These are phyloP conservation scores for Axinella damicornis DNA, from an alignment of 37 sponge, comb jelly and placozoan species.

Conservation along the genomic window DNA sequence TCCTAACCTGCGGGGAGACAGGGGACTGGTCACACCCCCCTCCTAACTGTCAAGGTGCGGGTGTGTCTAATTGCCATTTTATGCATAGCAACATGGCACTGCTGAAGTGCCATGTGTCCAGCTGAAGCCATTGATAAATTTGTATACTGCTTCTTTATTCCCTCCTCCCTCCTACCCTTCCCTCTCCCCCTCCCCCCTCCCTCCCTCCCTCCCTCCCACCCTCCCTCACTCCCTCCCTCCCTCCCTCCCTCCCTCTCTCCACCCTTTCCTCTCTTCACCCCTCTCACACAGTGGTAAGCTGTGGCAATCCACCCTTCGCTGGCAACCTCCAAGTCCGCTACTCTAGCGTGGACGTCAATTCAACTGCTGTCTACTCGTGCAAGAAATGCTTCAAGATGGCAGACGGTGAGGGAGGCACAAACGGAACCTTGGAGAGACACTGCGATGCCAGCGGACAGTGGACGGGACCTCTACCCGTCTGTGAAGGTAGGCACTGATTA, in stretches of 20 bases:
- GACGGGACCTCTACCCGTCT: constrained; percentile 12
- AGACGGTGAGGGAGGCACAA: too few relatives aligned
- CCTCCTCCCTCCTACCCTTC: background rate
- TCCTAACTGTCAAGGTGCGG: constrained; percentile 15
- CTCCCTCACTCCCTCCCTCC: background rate
- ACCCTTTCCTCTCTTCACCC: background rate
- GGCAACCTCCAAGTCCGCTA: constrained; percentile 1
- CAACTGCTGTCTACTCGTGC: constrained; percentile 3
- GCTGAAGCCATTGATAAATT: too few relatives aligned
- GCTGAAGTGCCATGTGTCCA: too few relatives aligned
- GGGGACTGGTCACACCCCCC: constrained; percentile 19
- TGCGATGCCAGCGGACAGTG: constrained; percentile 1
- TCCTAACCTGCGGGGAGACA: constrained; percentile 8
- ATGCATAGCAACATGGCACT: too few relatives aligned
- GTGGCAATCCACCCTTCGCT: background rate
- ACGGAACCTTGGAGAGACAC: background rate
- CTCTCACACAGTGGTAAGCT: background rate
- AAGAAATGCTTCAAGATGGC: background rate
- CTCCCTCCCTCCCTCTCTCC: background rate
- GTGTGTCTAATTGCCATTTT: too few relatives aligned
- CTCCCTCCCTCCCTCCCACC: background rate
- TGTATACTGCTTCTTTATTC: too few relatives aligned
- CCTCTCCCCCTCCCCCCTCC: background rate
- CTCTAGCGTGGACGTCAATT: background rate
- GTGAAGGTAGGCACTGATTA: background rate